phyloP scores from a whole-genome alignment of 2,113 vertebrate genomes.

The Benthochromis sp. region DNA sequence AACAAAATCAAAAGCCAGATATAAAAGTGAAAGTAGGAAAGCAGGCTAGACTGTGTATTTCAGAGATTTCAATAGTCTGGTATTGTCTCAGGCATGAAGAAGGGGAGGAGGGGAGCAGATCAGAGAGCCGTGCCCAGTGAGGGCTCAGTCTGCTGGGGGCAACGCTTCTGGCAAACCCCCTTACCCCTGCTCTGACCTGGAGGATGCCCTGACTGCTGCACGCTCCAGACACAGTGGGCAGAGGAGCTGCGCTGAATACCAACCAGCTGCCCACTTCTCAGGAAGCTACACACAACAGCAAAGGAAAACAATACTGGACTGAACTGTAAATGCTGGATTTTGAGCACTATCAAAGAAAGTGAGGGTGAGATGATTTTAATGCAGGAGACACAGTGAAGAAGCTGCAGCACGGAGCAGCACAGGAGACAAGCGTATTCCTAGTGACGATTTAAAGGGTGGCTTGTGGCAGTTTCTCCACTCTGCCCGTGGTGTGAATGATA shows the following conservation, averaged over 20 bases:
- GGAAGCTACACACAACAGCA: slow-evolving; percentile 5
- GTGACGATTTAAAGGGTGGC: background rate
- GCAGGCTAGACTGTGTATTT: slow-evolving; percentile 23
- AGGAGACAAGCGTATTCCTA: background rate
- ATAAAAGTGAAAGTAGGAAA: slow-evolving; percentile 31
- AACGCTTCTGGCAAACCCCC: slow-evolving; percentile 71
- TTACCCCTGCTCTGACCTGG: slow-evolving; percentile 66
- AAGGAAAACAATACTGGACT: slow-evolving; percentile 15
- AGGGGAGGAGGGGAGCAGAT: slow-evolving; percentile 43
- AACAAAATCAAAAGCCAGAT: slow-evolving; percentile 31
- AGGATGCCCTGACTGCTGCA: slow-evolving; percentile 51
- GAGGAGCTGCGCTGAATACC: slow-evolving; percentile 44
- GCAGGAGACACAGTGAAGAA: background rate
- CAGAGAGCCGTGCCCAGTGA: slow-evolving; percentile 64
- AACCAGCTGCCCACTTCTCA: slow-evolving; percentile 38
- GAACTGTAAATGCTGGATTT: background rate
- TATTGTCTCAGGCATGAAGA: slow-evolving; percentile 50
- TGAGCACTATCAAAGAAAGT: background rate
- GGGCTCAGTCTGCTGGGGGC: slow-evolving; percentile 71
- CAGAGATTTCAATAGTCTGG: slow-evolving; percentile 60
- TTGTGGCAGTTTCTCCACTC: background rate
- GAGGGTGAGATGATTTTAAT: background rate
- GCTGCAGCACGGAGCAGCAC: background rate
- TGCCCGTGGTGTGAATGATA: background rate
- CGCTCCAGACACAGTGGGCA: slow-evolving; percentile 47